Percentiles rank a stretch among this genome's conserved stretches.
Evolutionary conservation across 2,888 invertebrate genomes (phyloP).

Genomic region (Tetranychus piercei): DNA sequence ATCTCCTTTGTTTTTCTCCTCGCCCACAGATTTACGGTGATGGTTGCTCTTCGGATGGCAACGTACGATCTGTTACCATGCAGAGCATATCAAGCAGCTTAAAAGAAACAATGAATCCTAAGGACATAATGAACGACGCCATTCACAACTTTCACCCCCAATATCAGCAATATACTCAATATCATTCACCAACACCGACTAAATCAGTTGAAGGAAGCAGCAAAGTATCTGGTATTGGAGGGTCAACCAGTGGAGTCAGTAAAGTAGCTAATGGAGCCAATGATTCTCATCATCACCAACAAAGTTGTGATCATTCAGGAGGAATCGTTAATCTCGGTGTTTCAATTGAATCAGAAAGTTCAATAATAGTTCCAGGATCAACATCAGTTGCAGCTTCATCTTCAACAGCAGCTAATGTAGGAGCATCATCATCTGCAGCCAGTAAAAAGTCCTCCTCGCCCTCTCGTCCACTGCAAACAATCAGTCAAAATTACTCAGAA

Average conservation of each 20-base stretch:
- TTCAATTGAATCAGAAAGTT: background rate
- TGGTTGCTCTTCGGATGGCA: conserved; percentile 55
- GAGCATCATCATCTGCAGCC: background rate
- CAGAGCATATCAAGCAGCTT: conserved; percentile 97
- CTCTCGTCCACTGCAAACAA: background rate
- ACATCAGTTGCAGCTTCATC: background rate
- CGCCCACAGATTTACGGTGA: conserved; percentile 51
- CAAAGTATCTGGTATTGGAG: background rate
- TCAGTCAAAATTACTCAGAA: conserved; percentile 57
- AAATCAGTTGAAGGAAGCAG: background rate
- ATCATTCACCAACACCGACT: conserved; percentile 31
- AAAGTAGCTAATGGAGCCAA: background rate
- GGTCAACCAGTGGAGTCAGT: background rate
- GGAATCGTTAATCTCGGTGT: background rate
- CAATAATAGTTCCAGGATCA: background rate
- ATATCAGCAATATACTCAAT: conserved; percentile 97
- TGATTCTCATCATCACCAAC: background rate
- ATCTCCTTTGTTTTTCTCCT: background rate
- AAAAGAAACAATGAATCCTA: conserved; percentile 95
- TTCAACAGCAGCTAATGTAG: background rate
- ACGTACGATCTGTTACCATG: conserved; percentile 84
- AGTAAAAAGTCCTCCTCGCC: background rate
- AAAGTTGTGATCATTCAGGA: background rate
- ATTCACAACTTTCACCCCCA: conserved; percentile 99
- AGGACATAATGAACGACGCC: conserved; percentile 99